Evolutionary conservation across 2,113 vertebrate species (phyloP), one percentile per base, ranked within the genome.

Genomic region (Catharus bicknelli): DNA sequence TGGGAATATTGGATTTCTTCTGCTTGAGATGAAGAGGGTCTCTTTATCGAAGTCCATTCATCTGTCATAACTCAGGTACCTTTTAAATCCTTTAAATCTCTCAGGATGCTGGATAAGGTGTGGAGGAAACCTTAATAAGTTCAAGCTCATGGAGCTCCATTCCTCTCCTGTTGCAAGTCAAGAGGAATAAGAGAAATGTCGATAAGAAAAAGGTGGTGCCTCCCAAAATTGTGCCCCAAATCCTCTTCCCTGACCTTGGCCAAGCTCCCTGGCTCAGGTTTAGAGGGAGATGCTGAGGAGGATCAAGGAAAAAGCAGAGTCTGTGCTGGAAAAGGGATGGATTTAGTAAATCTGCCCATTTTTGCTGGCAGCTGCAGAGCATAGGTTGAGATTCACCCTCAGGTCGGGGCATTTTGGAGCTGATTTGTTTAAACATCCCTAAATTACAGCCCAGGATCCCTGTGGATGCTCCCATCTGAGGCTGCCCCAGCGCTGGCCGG

Each of bases 1-100:
- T 0, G 4, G 82, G 86, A 88, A 72, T 82, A 83, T 96, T n/a
- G 2, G 2, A 92, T 94, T 95, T 82, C 89, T 92, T 62, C 50
- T 32, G 83, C 89, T 79, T 48, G 58, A 93, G 59, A 81, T 91
- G 69, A 86, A 94, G 45, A 92, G 53, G 84, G 85, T 86, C 79
- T 90, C 80, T 88, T 87, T 73, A 90, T 58, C 88, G 59, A 32
- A 93, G 93, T 90, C 78, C 82, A 93, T 92, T 93, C 27, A 54
- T 79, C 90, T 90, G 78, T 53, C 82, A 45, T 83, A 85, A 47
- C 54, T 83, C 58, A 54, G 32, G 70, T 59, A 17, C 36, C 21
- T 87, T 81, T 81, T 25, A 78, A 90, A 67, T 74, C 86, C 86
- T 81, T 67, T 82, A 70, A 91, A 94, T 64, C 69, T 32, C 73